Evolutionary conservation across 23 tunicate genomes (phyloP).

Genomic region (Styela clava): DNA sequence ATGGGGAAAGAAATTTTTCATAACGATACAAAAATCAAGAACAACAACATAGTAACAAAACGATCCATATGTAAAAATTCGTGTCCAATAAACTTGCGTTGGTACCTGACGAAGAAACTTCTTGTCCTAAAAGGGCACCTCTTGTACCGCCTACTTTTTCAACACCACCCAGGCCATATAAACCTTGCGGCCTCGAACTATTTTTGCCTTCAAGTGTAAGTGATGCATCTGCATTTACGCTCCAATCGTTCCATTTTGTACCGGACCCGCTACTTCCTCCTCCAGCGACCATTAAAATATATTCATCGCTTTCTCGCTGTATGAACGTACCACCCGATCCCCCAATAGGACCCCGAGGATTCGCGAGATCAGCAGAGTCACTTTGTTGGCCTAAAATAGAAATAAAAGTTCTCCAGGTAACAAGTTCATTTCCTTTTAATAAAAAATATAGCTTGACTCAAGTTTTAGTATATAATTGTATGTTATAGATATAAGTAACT

Average conservation of each 20-base stretch:
- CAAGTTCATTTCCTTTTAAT: too few species aligned
- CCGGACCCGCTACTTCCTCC: conserved; percentile 90
- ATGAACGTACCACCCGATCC: conserved; percentile 92
- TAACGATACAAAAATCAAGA: too few species aligned
- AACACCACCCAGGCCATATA: conserved; percentile 7
- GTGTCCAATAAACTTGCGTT: too few species aligned
- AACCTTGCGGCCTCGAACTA: background rate
- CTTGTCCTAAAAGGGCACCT: conserved; percentile 11
- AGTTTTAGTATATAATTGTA: too few species aligned
- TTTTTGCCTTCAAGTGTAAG: conserved; percentile 37
- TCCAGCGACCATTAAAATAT: conserved; percentile 71
- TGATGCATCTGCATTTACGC: conserved; percentile 47
- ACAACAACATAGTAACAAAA: too few species aligned
- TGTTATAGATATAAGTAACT: too few species aligned
- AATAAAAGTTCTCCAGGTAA: conserved; percentile 2
- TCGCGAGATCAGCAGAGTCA: conserved; percentile 25
- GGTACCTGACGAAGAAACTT: conserved; percentile 21
- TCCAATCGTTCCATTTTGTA: conserved; percentile 20
- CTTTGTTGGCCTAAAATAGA: conserved; percentile 80
- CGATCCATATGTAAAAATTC: too few species aligned
- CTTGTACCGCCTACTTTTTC: conserved; percentile 54
- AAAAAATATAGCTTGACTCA: too few species aligned
- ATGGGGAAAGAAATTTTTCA: too few species aligned
- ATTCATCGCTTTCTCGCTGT: conserved; percentile 34
- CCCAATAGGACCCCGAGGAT: conserved; percentile 35